Base-by-base conservation (phyloP, 2,797 vertebrate species). In the Pseudochromis fuscus region DNA sequence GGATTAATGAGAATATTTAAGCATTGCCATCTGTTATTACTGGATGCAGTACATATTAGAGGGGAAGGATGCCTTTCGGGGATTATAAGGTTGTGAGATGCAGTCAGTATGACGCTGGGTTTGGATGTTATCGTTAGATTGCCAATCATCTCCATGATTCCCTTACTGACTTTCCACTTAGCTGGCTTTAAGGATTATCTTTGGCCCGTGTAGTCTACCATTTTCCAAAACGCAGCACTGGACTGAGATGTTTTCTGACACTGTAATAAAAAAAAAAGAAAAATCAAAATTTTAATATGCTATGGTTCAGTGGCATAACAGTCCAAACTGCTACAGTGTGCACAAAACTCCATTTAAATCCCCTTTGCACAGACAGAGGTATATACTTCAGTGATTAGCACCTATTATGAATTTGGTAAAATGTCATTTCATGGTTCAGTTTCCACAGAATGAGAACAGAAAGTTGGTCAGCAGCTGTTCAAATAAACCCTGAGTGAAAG, bases 81-180 rank as follows among this genome's bases (percentile, higher is more conserved):
- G 23, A 78, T 75, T 74, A 21, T 49, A 55, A 67, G 66, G 70
- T 62, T 68, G 49, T 51, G 59, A 67, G 38, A 76, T 67, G 58
- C 70, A 66, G 64, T 64, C 76, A 59, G 40, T 33, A 19, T 77
- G 60, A 85, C 37, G 55, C 73, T 81, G 76, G 76, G 52, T 83
- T 78, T 89, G 72, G 52, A 80, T 80, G 56, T 83, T 77, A 73
- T 81, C 64, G 68, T 82, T 79, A 74, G 50, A 63, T 78, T 85
- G 67, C 63, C 80, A 83, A 76, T 86, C 71, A 82, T 87, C 63
- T 77, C 70, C 61, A 81, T 49, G 74, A 77, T 82, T 78, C 77
- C 57, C 75, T 67, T 55, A 59, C 65, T 84, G 60, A 56, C 81
- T 85, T 85, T 87, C 74, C 71, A 77, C 79, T 84, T 71, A 76